Evolutionary conservation across 1,140 invertebrate species (phyloP).

Genomic region (Pinna nobilis): DNA sequence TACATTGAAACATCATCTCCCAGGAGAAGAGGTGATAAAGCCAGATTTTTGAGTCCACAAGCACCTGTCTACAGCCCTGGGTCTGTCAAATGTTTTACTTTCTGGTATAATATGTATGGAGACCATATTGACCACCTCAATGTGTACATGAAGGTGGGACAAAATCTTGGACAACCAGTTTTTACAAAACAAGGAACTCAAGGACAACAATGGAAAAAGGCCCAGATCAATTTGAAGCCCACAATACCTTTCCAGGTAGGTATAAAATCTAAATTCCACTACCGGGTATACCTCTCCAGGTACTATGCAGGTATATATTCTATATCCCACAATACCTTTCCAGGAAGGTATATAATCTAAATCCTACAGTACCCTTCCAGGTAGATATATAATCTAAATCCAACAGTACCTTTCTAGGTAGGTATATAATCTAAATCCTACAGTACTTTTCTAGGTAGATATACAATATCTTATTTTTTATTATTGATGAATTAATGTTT

Average conservation of each 20-base stretch:
- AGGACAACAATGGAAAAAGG: conserved; percentile 65
- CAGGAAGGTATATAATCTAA: conserved; percentile 34
- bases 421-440: not conserved
- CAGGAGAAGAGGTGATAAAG: conserved; percentile 56
- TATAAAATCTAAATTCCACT: not conserved
- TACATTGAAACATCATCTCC: conserved; percentile 63
- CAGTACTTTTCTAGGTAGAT: no score
- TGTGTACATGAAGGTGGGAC: conserved; percentile 53
- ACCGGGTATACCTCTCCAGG: no score
- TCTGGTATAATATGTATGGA: conserved; percentile 88
- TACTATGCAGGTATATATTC: no score
- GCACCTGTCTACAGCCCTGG: conserved; percentile 9
- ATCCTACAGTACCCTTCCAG: no score
- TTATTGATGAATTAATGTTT: no score
- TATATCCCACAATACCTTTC: conserved; percentile 41
- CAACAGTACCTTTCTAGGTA: conserved; percentile 49
- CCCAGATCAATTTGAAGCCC: conserved; percentile 50
- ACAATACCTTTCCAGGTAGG: conserved; percentile 47
- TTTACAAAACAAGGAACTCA: conserved; percentile 64
- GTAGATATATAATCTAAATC: no score
- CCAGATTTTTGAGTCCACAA: conserved; percentile 53
- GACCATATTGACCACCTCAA: conserved; percentile 57
- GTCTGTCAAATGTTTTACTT: conserved; percentile 67
- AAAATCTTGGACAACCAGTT: conserved; percentile 38
- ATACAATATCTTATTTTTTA: no score